These are phyloP conservation scores for Leptopilina myrica DNA, from an alignment of 2,888 invertebrate species.

Conservation along the genomic window DNA sequence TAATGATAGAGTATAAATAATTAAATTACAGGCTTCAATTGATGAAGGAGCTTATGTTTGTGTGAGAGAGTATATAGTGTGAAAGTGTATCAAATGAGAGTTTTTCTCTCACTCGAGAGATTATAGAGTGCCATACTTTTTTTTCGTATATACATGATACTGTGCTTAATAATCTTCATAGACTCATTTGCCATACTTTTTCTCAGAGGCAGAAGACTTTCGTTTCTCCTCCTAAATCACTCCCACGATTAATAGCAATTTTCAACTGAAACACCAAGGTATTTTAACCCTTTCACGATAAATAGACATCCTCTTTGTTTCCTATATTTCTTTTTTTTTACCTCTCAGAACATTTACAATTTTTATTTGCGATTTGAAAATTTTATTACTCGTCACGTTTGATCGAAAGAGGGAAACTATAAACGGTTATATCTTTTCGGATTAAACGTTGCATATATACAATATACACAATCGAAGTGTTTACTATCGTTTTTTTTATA, in stretches of 20 bases:
- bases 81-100: conserved; percentile 33
- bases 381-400: no score
- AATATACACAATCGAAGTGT: no score
- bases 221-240: conserved; percentile 6
- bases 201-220: not conserved
- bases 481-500: no score
- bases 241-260: conserved; percentile 16
- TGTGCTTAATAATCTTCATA: not conserved
- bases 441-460: no score
- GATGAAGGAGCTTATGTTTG: not conserved
- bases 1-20: not conserved
- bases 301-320: not conserved
- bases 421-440: no score
- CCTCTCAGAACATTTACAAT: no score
- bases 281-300: not conserved
- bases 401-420: no score
- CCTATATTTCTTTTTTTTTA: not conserved
- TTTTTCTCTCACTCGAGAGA: conserved; percentile 30
- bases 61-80: not conserved
- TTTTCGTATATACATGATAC: not conserved
- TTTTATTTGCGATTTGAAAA: not conserved
- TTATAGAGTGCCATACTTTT: conserved; percentile 21
- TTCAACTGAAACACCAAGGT: not conserved
- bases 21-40: not conserved
- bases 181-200: conserved; percentile 18